Base-by-base conservation (phyloP, 2,888 invertebrate genomes). In the Bimastos eiseni region DNA sequence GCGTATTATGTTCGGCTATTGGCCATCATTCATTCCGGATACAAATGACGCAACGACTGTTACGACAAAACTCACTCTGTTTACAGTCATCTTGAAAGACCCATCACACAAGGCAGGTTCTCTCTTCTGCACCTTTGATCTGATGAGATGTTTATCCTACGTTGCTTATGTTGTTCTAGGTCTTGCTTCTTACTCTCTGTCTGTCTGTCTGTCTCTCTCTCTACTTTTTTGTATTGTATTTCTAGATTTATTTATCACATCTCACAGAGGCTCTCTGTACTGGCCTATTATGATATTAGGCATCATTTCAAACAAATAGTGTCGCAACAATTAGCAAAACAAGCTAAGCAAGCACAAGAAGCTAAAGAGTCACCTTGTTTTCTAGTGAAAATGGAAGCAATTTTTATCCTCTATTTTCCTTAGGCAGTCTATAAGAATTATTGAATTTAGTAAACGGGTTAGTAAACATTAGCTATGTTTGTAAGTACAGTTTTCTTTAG, bases 1-100 rank as follows among this genome's bases (percentile, higher is more conserved):
- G 92, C 96, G 96, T 88, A 90, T 91, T 19, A 96, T 97, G 94
- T 97, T 97, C 94, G 97, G 97, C 5, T 97, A 97, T 94, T 97
- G 97, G 97, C 96, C 97, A 94, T 96, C 96, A 1, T 96, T 97
- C 89, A 96, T 97, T 30, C 97, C 97, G 0, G 96, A 97, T 93
- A 96, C 95, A 30, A 94, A 94, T 11, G 91, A 92, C 95, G 94
- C 95, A 95, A 91, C 95, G 95, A 91, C 92, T 92, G n/a, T 94
- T 30, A 30, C 89, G 83, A 44, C 37, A 38, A 30, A 38, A 70
- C 90, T 94, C 91, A 96, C 96, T 0, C 94, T 96, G 3, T 96
- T 96, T 11, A 96, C 96, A 88, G 96, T 96, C 92, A 96, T 96
- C 37, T 95, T 96, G 90, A 96, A 96, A 90, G 97, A 97, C 94